phyloP scores from a whole-genome alignment of 2,797 vertebrate genomes.

The Molossus molossus region DNA sequence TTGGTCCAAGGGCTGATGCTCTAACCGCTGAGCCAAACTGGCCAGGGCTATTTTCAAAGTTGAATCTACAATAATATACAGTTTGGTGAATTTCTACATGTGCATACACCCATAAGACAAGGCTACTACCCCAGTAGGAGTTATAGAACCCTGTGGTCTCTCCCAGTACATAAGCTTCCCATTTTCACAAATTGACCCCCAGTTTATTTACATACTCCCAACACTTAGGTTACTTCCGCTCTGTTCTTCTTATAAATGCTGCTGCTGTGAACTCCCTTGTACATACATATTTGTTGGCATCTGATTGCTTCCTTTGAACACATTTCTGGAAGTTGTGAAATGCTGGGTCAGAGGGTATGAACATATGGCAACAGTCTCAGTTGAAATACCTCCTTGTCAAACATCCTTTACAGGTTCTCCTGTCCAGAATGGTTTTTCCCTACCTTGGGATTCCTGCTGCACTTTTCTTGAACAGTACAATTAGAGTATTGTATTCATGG shows the following conservation, averaged over 20 bases:
- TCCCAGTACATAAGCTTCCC: not conserved
- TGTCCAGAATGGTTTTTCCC: not conserved
- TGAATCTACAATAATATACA: not conserved
- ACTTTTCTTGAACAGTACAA: not conserved
- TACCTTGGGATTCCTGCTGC: not conserved
- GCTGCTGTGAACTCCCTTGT: not conserved
- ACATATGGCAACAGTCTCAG: not conserved
- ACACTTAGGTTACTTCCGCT: not conserved
- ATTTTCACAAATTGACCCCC: not conserved
- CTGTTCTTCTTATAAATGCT: not conserved
- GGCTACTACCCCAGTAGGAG: not conserved
- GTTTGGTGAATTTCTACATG: constrained; percentile 2
- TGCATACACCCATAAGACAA: not conserved
- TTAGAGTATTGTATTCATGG: not conserved
- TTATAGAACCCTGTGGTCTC: not conserved
- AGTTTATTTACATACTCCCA: not conserved
- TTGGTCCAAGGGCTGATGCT: too few relatives aligned
- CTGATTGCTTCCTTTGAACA: constrained; percentile 38
- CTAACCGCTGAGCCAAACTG: too few relatives aligned
- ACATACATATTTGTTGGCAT: not conserved
- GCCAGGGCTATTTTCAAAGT: not conserved
- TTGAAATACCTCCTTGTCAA: not conserved
- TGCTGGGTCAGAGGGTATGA: not conserved
- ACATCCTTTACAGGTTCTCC: not conserved
- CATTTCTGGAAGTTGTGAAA: constrained; percentile 13